Evolutionary conservation across 2,888 invertebrate species (phyloP).

Genomic region (Cactoblastis cactorum): DNA sequence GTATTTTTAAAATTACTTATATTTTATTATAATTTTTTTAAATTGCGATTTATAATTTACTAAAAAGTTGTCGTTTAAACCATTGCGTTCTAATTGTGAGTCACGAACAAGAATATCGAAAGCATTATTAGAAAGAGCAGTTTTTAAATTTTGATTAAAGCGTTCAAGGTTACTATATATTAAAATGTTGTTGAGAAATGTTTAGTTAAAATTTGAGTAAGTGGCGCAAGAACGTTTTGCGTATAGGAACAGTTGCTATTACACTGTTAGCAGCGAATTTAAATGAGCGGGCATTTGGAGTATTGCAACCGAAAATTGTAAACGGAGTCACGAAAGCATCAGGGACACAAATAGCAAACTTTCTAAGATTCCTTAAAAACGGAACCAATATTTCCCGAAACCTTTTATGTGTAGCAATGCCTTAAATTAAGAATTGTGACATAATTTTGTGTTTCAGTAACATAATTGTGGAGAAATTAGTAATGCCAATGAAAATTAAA

Average conservation of each 20-base stretch:
- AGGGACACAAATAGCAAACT: not conserved
- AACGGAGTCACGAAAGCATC: not conserved
- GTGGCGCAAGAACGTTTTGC: constrained; percentile 36
- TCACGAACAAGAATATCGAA: no score
- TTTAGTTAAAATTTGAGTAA: constrained; percentile 30
- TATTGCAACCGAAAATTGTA: not conserved
- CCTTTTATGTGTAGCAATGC: no score
- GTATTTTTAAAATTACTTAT: no score
- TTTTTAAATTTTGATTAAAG: constrained; percentile 18
- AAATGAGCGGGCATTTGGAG: not conserved
- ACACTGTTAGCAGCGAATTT: constrained; percentile 31
- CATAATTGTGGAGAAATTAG: no score
- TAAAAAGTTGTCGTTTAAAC: no score
- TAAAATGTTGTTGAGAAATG: constrained; percentile 39
- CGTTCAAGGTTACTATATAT: constrained; percentile 44
- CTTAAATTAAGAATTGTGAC: no score
- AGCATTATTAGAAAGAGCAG: constrained; percentile 28
- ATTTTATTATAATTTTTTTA: no score
- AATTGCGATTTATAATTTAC: no score
- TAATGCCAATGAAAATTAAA: no score
- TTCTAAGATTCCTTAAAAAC: not conserved
- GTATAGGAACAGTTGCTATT: constrained; percentile 23
- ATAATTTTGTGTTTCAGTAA: no score
- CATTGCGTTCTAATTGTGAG: no score
- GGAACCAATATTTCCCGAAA: not conserved